Percentiles rank a stretch among this genome's conserved stretches.
Evolutionary conservation across 2,888 invertebrate genomes (phyloP).

Genomic region (Ommatoiulus sabulosus): DNA sequence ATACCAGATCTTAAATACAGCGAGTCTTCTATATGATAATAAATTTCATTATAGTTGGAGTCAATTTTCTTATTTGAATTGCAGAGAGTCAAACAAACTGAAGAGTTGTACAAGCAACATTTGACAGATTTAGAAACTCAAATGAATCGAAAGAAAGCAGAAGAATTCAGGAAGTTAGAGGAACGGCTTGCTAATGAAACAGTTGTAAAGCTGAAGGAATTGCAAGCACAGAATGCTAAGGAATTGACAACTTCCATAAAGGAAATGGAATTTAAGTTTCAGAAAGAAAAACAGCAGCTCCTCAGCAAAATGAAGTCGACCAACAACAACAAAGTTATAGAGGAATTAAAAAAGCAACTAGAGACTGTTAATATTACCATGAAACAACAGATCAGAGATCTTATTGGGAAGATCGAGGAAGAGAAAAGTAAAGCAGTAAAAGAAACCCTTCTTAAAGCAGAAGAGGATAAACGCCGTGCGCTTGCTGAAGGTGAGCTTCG

Average conservation of each 20-base stretch:
- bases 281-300: not conserved
- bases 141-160: slow-evolving; percentile 8
- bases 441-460: slow-evolving; percentile 5
- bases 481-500: not conserved
- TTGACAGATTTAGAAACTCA: not conserved
- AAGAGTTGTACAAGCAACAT: slow-evolving; percentile 45
- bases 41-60: too few relatives aligned
- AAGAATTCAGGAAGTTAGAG: slow-evolving; percentile 20
- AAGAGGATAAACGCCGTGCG: slow-evolving; percentile 29
- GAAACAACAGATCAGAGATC: slow-evolving; percentile 32
- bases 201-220: not conserved
- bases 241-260: slow-evolving; percentile 23
- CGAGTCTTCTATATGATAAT: too few relatives aligned
- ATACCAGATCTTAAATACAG: too few relatives aligned
- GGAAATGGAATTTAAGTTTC: slow-evolving; percentile 45
- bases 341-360: slow-evolving; percentile 32
- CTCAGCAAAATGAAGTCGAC: not conserved
- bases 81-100: slow-evolving; percentile 50
- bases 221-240: not conserved
- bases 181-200: slow-evolving; percentile 17
- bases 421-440: slow-evolving; percentile 6
- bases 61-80: not conserved
- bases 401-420: not conserved
- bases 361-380: not conserved
- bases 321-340: not conserved